These are phyloP conservation scores for Agonopterix arenella DNA, from an alignment of 2,888 invertebrate species.

Conservation along the genomic window DNA sequence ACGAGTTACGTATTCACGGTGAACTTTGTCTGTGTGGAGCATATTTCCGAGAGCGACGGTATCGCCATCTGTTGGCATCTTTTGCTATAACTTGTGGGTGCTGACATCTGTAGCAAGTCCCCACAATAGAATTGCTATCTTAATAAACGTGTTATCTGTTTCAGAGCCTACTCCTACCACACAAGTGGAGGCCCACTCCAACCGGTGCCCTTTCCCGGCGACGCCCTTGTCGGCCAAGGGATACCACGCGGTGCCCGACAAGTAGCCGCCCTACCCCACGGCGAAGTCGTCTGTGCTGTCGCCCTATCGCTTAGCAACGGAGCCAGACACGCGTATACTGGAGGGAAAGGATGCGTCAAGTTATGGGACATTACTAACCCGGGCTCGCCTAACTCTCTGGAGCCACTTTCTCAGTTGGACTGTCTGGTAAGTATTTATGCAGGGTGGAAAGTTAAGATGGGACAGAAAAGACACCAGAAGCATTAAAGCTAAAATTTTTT, in stretches of 20 bases:
- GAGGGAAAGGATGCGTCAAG: conserved; percentile 98
- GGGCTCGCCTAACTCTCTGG: conserved; percentile 88
- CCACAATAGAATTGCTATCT: too few relatives aligned
- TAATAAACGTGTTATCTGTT: neutral
- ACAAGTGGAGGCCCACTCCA: conserved; percentile 92
- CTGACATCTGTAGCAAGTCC: too few relatives aligned
- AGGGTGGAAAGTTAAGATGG: too few relatives aligned
- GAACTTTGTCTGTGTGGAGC: too few relatives aligned
- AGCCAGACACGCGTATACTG: conserved; percentile 96
- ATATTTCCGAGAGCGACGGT: too few relatives aligned
- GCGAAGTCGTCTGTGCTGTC: conserved; percentile 97
- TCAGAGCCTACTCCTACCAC: conserved; percentile 92
- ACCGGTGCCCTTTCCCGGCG: conserved; percentile 96
- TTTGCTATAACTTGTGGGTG: too few relatives aligned
- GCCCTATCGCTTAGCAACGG: conserved; percentile 87
- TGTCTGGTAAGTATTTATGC: conserved; percentile 83
- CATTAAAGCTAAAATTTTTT: too few relatives aligned
- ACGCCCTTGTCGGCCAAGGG: conserved; percentile 94
- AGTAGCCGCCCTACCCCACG: conserved; percentile 94
- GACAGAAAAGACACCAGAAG: too few relatives aligned
- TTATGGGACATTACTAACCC: conserved; percentile 96
- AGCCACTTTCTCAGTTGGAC: conserved; percentile 93
- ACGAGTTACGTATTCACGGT: too few relatives aligned
- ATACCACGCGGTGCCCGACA: conserved; percentile 94
- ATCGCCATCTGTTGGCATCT: too few relatives aligned